phyloP scores from a whole-genome alignment of 2,797 vertebrate species.

The Octomys mimax region DNA sequence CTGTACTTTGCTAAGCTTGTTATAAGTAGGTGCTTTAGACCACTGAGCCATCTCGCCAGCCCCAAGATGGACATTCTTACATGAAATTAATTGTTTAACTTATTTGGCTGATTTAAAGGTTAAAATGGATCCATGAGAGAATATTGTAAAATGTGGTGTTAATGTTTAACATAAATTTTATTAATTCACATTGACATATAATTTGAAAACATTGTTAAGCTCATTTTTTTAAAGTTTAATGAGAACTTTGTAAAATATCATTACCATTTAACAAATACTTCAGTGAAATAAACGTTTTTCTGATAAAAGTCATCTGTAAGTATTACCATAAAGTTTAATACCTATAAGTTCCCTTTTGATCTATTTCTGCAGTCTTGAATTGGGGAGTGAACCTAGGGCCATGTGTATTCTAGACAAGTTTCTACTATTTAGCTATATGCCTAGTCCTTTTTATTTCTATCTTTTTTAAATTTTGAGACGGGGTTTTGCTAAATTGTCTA shows the following conservation, averaged over 20 bases:
- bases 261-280: constrained; percentile 67
- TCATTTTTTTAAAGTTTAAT: constrained; percentile 65
- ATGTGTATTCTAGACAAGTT: background rate
- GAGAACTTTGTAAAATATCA: constrained; percentile 66
- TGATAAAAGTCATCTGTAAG: constrained; percentile 59
- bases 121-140: constrained; percentile 57
- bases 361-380: constrained; percentile 10
- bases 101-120: constrained; percentile 52
- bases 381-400: background rate
- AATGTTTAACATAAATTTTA: constrained; percentile 63
- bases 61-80: constrained; percentile 17
- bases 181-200: constrained; percentile 49
- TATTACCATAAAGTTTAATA: constrained; percentile 48
- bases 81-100: constrained; percentile 50
- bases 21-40: too few relatives aligned
- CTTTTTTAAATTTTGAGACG: background rate
- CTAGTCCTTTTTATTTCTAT: background rate
- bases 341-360: constrained; percentile 65
- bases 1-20: too few relatives aligned
- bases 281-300: constrained; percentile 50
- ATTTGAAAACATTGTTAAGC: constrained; percentile 58
- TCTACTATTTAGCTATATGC: background rate
- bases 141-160: constrained; percentile 39
- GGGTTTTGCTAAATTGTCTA: background rate
- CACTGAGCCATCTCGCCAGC: too few relatives aligned